Evolutionary conservation across 2,888 invertebrate genomes (phyloP).

Genomic region (Diplazon laetatorius): DNA sequence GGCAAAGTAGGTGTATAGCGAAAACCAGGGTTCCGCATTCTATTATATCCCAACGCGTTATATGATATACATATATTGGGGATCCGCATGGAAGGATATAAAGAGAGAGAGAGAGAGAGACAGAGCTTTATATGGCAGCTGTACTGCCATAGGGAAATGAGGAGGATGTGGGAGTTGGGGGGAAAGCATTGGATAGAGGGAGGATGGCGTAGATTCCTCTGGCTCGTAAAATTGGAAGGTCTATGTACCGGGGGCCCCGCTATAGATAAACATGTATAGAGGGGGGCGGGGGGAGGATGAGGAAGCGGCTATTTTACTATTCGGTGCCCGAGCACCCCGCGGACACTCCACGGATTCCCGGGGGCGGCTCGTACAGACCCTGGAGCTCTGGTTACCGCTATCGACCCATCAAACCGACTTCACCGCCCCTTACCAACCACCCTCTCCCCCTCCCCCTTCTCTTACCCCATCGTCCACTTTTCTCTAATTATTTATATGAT

Average conservation of each 20-base stretch:
- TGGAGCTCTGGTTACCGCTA: conserved; percentile 47
- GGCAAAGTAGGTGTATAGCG: conserved; percentile 47
- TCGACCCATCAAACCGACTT: conserved; percentile 56
- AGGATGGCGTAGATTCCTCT: conserved; percentile 37
- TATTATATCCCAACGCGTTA: conserved; percentile 48
- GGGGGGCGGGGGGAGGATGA: conserved; percentile 15
- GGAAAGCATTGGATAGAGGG: not conserved
- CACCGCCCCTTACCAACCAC: conserved; percentile 26
- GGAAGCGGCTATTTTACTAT: conserved; percentile 55
- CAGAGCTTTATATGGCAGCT: conserved; percentile 10
- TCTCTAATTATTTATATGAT: conserved; percentile 38
- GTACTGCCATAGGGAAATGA: not conserved
- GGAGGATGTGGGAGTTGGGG: not conserved
- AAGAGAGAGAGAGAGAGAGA: too few species aligned
- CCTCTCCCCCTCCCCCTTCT: not conserved
- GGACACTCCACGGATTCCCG: conserved; percentile 52
- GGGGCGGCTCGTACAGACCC: conserved; percentile 45
- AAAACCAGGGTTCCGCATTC: conserved; percentile 48
- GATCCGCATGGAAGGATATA: not conserved
- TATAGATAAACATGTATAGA: conserved; percentile 20
- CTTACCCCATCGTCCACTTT: too few species aligned
- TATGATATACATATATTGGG: conserved; percentile 31
- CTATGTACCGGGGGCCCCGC: not conserved
- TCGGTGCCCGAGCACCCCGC: conserved; percentile 41
- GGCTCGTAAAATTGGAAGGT: conserved; percentile 51